Conservation (phyloP, 53 echinoderm and acorn worm genomes). For the Hippasteria phrygiana region DNA sequence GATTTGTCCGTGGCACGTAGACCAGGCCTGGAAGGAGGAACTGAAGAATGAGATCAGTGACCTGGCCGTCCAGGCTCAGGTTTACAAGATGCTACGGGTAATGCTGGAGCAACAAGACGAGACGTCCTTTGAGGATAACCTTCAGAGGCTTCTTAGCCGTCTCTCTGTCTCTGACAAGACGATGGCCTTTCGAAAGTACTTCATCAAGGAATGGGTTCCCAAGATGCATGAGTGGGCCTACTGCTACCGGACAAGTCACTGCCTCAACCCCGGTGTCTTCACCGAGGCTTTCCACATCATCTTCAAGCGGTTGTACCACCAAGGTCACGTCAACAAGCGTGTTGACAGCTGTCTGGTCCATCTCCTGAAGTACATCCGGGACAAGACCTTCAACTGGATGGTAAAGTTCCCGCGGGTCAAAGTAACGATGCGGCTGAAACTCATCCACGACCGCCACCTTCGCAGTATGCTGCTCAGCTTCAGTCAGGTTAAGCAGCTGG, state of each 20-base stretch:
- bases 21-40: conserved; percentile 55
- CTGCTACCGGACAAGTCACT: conserved; percentile 37
- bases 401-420: conserved; percentile 51
- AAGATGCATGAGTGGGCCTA: conserved; percentile 63
- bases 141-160: conserved; percentile 60
- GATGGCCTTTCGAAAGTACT: conserved; percentile 43
- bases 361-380: conserved; percentile 58
- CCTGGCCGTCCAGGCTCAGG: conserved; percentile 53
- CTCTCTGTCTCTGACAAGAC: conserved; percentile 61
- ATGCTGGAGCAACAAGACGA: conserved; percentile 59
- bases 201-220: conserved; percentile 55
- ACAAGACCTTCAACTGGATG: conserved; percentile 55
- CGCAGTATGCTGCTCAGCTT: conserved; percentile 47
- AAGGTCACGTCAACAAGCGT: conserved; percentile 46
- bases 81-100: conserved; percentile 48
- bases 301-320: conserved; percentile 32
- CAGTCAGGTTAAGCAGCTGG: conserved; percentile 32
- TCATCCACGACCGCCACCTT: conserved; percentile 49
- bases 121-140: conserved; percentile 51
- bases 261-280: conserved; percentile 48
- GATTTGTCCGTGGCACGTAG: conserved; percentile 64
- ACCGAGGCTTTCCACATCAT: conserved; percentile 44
- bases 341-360: conserved; percentile 63
- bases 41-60: conserved; percentile 59
- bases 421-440: conserved; percentile 45